Percentiles rank a stretch among this genome's conserved stretches.
phyloP scores from a whole-genome alignment of 2,113 vertebrate species.

The Pimephales promelas region DNA sequence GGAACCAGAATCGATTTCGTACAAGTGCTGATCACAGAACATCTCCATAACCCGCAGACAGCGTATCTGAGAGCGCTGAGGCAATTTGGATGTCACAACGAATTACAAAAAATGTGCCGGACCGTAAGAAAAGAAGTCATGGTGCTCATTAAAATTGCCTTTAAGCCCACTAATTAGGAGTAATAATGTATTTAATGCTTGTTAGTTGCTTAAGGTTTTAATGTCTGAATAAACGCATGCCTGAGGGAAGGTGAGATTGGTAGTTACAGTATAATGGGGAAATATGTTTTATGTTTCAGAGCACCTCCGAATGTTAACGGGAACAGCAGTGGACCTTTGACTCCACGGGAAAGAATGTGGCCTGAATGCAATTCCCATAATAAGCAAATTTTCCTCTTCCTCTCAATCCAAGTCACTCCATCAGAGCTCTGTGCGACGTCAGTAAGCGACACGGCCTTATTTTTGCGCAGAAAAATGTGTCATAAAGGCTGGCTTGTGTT shows the following conservation, averaged over 20 bases:
- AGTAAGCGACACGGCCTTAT: slow-evolving; percentile 73
- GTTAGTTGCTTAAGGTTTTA: slow-evolving; percentile 63
- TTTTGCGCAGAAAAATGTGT: slow-evolving; percentile 56
- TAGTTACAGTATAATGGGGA: slow-evolving; percentile 39
- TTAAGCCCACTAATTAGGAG: slow-evolving; percentile 62
- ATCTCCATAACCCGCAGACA: slow-evolving; percentile 5
- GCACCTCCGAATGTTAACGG: slow-evolving; percentile 36
- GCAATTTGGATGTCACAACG: slow-evolving; percentile 56
- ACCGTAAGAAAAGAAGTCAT: slow-evolving; percentile 37
- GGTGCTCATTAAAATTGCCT: slow-evolving; percentile 50
- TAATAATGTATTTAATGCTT: slow-evolving; percentile 68
- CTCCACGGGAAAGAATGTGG: slow-evolving; percentile 35
- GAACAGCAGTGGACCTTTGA: slow-evolving; percentile 37
- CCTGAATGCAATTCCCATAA: slow-evolving; percentile 37
- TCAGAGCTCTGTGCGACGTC: slow-evolving; percentile 77
- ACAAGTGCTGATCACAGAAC: slow-evolving; percentile 5
- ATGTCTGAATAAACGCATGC: slow-evolving; percentile 56
- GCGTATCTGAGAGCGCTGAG: slow-evolving; percentile 53
- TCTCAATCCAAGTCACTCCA: slow-evolving; percentile 67
- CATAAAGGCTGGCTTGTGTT: slow-evolving; percentile 82
- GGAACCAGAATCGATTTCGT: slow-evolving; percentile 30
- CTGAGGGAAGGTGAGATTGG: slow-evolving; percentile 27
- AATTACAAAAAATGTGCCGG: slow-evolving; percentile 60
- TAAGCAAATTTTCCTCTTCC: slow-evolving; percentile 31
- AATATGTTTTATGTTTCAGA: slow-evolving; percentile 50